phyloP scores from a whole-genome alignment of 2,888 invertebrate genomes.

The Nipponacmea schrenckii region DNA sequence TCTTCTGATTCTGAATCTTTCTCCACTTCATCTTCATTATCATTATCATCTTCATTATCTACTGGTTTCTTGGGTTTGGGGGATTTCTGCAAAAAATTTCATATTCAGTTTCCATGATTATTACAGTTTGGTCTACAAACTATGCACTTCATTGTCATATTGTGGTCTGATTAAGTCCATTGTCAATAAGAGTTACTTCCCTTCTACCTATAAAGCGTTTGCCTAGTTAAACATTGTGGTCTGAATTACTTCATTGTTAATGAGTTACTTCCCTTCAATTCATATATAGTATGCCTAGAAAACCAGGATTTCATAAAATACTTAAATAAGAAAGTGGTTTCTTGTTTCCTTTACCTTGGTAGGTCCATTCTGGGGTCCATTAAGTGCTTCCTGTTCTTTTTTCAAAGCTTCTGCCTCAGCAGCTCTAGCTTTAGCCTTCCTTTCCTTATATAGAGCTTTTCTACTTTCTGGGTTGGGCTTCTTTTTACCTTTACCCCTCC shows the following conservation, averaged over 20 bases:
- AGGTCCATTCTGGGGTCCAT: not conserved
- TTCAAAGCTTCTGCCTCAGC: constrained; percentile 12
- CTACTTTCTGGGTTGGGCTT: constrained; percentile 2
- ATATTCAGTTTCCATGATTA: too few relatives aligned
- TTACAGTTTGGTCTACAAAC: too few relatives aligned
- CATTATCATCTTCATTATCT: constrained; percentile 28
- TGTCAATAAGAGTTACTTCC: too few relatives aligned
- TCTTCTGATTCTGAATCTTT: constrained; percentile 27
- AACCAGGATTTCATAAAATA: not conserved
- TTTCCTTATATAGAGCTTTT: constrained; percentile 11
- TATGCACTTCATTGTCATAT: too few relatives aligned
- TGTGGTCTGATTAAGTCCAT: too few relatives aligned
- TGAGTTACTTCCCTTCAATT: too few relatives aligned
- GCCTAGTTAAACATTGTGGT: too few relatives aligned
- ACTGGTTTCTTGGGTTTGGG: constrained; percentile 16
- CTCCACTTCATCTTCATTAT: constrained; percentile 27
- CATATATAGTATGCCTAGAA: too few relatives aligned
- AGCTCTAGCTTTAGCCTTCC: constrained; percentile 8
- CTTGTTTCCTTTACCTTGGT: not conserved
- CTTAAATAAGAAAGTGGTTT: not conserved
- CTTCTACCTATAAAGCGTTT: too few relatives aligned
- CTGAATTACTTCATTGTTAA: too few relatives aligned
- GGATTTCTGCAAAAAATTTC: constrained; percentile 8
- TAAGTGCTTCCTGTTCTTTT: not conserved
- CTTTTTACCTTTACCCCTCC: not conserved